A percentile compares a stretch with the other conserved stretches of the same genome.
Conservation (phyloP, 2,888 invertebrate species). For the Druceiella hillmani region DNA sequence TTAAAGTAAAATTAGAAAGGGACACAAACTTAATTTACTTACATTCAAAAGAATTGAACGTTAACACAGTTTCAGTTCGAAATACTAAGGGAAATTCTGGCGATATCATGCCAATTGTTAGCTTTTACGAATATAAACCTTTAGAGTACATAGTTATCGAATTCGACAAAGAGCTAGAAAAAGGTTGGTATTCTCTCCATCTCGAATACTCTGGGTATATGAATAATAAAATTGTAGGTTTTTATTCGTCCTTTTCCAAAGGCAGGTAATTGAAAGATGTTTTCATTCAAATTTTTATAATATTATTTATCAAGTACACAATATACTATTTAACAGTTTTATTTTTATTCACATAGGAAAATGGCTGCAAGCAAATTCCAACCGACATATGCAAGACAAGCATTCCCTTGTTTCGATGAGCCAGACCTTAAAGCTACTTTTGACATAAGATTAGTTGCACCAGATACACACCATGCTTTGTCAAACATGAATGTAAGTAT, state of each 20-base stretch:
- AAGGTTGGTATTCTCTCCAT: conserved; percentile 47
- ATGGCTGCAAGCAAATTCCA: conserved; percentile 93
- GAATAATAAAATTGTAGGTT: conserved; percentile 62
- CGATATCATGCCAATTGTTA: conserved; percentile 29
- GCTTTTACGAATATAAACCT: conserved; percentile 32
- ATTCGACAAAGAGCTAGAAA: conserved; percentile 29
- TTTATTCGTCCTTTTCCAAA: conserved; percentile 63
- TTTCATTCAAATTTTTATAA: conserved; percentile 74
- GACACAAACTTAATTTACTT: conserved; percentile 44
- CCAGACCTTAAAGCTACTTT: conserved; percentile 86
- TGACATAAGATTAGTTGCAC: conserved; percentile 70
- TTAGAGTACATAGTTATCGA: conserved; percentile 37
- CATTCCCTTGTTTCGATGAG: conserved; percentile 95
- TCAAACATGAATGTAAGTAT: conserved; percentile 81
- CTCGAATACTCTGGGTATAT: conserved; percentile 61
- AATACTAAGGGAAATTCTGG: conserved; percentile 24
- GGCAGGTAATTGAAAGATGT: conserved; percentile 65
- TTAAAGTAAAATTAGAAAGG: conserved; percentile 36
- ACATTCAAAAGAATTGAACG: conserved; percentile 54
- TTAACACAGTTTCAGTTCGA: conserved; percentile 37
- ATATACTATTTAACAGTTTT: conserved; percentile 3
- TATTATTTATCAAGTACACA: background rate
- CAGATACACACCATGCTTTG: conserved; percentile 65
- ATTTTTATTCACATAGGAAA: no score
- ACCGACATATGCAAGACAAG: conserved; percentile 87